phyloP scores from a whole-genome alignment of 2,888 invertebrate genomes.

The Caprella mutica region DNA sequence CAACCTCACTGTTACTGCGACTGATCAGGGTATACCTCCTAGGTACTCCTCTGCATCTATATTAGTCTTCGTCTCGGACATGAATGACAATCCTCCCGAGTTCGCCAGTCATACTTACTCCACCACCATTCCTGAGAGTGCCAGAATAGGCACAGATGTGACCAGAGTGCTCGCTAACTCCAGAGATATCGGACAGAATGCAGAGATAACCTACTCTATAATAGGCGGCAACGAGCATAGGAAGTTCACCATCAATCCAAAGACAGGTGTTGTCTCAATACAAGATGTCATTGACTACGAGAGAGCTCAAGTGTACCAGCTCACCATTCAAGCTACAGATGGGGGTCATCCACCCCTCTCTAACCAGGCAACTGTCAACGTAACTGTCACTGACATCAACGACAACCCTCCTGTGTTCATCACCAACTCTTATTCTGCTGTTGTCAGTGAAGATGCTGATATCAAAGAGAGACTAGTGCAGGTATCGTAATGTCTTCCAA shows the following conservation, averaged over 20 bases:
- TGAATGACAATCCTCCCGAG: conserved; percentile 89
- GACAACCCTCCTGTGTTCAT: conserved; percentile 75
- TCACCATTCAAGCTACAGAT: conserved; percentile 82
- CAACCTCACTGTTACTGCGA: conserved; percentile 65
- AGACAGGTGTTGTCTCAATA: conserved; percentile 62
- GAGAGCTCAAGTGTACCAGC: conserved; percentile 66
- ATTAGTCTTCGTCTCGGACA: conserved; percentile 73
- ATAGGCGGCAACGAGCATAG: conserved; percentile 79
- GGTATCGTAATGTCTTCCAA: too few relatives aligned
- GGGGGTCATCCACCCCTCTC: conserved; percentile 78
- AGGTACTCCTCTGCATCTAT: conserved; percentile 56
- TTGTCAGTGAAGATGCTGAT: conserved; percentile 65
- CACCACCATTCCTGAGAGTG: conserved; percentile 61
- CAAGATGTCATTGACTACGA: conserved; percentile 77
- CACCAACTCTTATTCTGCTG: conserved; percentile 61
- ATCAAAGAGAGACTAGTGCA: conserved; percentile 48
- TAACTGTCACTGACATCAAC: conserved; percentile 72
- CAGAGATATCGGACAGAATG: conserved; percentile 69
- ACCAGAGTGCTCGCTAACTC: conserved; percentile 65
- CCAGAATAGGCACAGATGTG: conserved; percentile 61
- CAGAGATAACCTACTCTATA: conserved; percentile 52
- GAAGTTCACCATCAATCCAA: conserved; percentile 64
- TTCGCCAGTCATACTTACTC: conserved; percentile 70
- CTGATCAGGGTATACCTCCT: conserved; percentile 68
- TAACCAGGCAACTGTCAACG: conserved; percentile 73